Conservation (phyloP, 2,113 vertebrate species). For the Nansenia antarctica region DNA sequence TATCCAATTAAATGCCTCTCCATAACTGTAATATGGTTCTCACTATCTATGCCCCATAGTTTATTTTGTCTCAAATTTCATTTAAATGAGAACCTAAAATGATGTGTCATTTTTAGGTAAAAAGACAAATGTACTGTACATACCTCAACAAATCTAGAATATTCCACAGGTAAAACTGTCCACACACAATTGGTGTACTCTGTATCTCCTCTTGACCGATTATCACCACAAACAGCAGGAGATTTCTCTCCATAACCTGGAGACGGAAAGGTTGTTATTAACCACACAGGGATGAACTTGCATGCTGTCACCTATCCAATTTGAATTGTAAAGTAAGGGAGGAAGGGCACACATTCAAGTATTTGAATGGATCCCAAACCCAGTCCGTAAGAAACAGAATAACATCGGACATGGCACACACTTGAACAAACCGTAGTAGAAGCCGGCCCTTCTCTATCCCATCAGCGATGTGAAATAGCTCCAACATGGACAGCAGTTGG, state of each 20-base stretch:
- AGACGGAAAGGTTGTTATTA: constrained; percentile 34
- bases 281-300: not conserved
- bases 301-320: not conserved
- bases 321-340: not conserved
- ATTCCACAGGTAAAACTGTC: constrained; percentile 92
- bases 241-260: constrained; percentile 88
- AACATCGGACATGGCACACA: constrained; percentile 45
- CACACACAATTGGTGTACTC: constrained; percentile 84
- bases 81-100: no score
- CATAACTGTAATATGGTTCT: no score
- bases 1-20: no score
- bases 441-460: constrained; percentile 82
- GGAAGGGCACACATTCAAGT: not conserved
- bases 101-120: no score
- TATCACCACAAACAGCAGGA: constrained; percentile 86
- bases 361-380: not conserved
- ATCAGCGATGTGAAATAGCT: constrained; percentile 86
- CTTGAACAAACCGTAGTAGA: constrained; percentile 86
- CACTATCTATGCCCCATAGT: no score
- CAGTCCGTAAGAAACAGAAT: not conserved
- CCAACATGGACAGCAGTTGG: constrained; percentile 85
- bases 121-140: constrained; percentile 41
- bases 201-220: constrained; percentile 88
- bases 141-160: constrained; percentile 87
- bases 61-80: no score